Evolutionary conservation across 2,113 vertebrate genomes (phyloP).

Genomic region (Alethe diademata): DNA sequence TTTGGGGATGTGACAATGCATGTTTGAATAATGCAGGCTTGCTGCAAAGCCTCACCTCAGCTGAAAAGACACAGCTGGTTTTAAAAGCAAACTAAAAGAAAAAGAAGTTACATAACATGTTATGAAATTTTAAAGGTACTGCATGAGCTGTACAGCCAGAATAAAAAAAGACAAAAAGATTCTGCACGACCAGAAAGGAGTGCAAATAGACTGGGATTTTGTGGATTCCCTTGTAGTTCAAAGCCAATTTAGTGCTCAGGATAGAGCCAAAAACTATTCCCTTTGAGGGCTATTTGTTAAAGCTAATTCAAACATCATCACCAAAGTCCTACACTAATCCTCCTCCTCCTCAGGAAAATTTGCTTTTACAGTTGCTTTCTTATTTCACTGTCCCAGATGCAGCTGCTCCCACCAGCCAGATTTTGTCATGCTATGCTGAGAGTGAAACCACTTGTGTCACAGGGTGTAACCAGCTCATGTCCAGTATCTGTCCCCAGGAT

Average conservation of each 20-base stretch:
- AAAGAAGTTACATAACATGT: not conserved
- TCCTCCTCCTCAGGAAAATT: not conserved
- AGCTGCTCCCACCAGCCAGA: not conserved
- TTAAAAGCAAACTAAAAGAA: not conserved
- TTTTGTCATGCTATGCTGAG: not conserved
- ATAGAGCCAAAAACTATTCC: not conserved
- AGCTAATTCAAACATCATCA: not conserved
- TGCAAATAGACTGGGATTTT: not conserved
- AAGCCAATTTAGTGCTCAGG: not conserved
- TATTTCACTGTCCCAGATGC: not conserved
- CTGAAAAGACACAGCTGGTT: conserved; percentile 52
- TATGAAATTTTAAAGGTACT: not conserved
- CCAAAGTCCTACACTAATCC: not conserved
- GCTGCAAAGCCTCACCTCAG: not conserved
- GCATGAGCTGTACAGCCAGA: not conserved
- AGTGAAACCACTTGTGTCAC: not conserved
- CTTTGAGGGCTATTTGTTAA: not conserved
- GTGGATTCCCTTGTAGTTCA: not conserved
- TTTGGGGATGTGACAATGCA: conserved; percentile 15
- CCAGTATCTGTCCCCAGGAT: not conserved
- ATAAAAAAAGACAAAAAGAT: not conserved
- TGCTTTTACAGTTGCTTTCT: not conserved
- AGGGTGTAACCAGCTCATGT: not conserved
- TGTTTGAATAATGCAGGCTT: conserved; percentile 31
- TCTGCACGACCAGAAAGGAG: not conserved